These are phyloP conservation scores for Trichomalopsis sarcophagae DNA, from an alignment of 1,140 invertebrate genomes.

Conservation along the genomic window DNA sequence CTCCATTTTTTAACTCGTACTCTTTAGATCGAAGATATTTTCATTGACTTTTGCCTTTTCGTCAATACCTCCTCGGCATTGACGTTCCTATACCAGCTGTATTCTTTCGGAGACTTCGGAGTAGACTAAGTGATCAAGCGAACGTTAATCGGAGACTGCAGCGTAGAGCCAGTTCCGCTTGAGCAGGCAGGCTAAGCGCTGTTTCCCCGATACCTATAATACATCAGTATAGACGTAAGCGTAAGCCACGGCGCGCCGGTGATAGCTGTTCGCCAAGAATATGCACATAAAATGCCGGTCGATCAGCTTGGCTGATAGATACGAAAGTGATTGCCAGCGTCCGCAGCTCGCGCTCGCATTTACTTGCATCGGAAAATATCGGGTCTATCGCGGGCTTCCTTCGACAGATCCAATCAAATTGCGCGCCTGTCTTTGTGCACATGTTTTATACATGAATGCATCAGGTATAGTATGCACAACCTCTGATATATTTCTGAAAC, in stretches of 20 bases:
- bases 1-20: background rate
- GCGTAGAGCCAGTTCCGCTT: no score
- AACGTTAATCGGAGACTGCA: no score
- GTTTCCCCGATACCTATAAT: background rate
- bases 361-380: slow-evolving; percentile 39
- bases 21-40: background rate
- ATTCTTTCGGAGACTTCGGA: no score
- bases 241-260: no score
- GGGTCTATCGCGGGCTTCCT: background rate
- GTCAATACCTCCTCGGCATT: no score
- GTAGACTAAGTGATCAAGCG: no score
- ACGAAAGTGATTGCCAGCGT: slow-evolving; percentile 24
- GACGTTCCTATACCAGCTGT: no score
- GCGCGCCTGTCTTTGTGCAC: no score
- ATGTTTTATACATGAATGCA: slow-evolving; percentile 8
- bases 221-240: no score
- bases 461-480: background rate
- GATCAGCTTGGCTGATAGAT: background rate
- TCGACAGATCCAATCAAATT: slow-evolving; percentile 20
- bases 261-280: slow-evolving; percentile 13
- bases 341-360: background rate
- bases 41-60: no score
- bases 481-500: background rate
- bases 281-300: slow-evolving; percentile 25
- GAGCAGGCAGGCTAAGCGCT: background rate